phyloP scores from a whole-genome alignment of 1,140 invertebrate genomes.

The Onthophagus taurus region DNA sequence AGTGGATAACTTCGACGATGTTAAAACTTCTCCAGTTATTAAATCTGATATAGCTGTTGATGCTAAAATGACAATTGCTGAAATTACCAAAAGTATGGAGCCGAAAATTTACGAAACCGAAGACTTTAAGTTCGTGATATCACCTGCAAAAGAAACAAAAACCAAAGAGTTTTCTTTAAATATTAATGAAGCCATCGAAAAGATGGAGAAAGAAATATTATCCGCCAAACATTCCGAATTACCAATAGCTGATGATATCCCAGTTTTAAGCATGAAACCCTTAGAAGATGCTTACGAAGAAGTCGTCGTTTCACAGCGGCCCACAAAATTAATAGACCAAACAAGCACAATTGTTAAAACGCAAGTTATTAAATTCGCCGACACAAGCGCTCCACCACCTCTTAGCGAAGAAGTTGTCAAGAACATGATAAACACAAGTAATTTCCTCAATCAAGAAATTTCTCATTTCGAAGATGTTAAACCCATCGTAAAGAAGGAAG shows the following conservation, averaged over 20 bases:
- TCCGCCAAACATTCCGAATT: neutral
- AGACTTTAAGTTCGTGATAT: conserved; percentile 27
- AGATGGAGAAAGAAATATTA: conserved; percentile 3
- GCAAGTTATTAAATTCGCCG: neutral
- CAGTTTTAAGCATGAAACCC: neutral
- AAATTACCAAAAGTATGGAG: conserved; percentile 18
- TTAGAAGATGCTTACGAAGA: neutral
- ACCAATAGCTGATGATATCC: neutral
- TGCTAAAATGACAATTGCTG: neutral
- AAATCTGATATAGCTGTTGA: neutral
- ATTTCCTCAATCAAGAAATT: neutral
- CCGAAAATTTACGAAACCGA: conserved; percentile 28
- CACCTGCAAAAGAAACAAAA: conserved; percentile 28
- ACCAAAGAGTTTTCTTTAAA: conserved; percentile 17
- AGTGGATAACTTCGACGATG: conserved; percentile 20
- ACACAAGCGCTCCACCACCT: neutral
- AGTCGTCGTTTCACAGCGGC: too few relatives aligned
- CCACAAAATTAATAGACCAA: neutral
- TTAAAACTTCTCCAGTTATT: neutral
- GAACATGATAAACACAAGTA: conserved; percentile 8
- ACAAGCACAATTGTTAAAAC: neutral
- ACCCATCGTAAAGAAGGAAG: conserved; percentile 12
- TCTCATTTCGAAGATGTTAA: conserved; percentile 2
- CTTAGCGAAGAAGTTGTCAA: conserved; percentile 4
- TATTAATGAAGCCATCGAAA: conserved; percentile 1